phyloP scores from a whole-genome alignment of 1,140 invertebrate genomes.

The Geopemphigus sp. region DNA sequence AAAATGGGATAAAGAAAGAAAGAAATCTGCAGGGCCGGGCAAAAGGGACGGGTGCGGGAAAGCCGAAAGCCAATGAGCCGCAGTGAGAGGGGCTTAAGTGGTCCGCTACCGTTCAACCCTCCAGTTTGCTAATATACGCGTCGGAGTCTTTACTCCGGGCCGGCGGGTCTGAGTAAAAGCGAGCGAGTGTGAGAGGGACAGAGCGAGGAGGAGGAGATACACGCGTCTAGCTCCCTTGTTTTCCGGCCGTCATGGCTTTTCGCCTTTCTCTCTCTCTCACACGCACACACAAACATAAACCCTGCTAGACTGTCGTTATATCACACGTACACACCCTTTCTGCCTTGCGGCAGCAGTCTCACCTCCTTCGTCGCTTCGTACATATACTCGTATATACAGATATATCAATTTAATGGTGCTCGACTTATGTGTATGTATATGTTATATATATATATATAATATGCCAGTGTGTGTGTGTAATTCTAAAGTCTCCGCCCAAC shows the following conservation, averaged over 20 bases:
- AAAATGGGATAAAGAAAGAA: slow-evolving; percentile 38
- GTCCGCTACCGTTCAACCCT: slow-evolving; percentile 37
- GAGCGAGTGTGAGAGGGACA: too few relatives aligned
- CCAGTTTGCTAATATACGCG: slow-evolving; percentile 2
- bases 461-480: background rate
- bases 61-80: slow-evolving; percentile 48
- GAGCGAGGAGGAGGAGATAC: too few relatives aligned
- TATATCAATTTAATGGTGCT: slow-evolving; percentile 41
- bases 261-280: background rate
- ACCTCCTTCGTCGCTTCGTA: background rate
- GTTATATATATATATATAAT: background rate
- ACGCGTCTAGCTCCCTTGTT: slow-evolving; percentile 17
- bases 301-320: background rate
- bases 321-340: background rate
- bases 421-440: slow-evolving; percentile 4
- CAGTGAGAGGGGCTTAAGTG: slow-evolving; percentile 37
- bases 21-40: slow-evolving; percentile 22
- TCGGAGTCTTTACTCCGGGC: too few relatives aligned
- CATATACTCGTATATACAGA: background rate
- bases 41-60: background rate
- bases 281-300: background rate
- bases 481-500: slow-evolving; percentile 38
- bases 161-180: too few relatives aligned
- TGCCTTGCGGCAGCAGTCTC: background rate
- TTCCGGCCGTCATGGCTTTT: slow-evolving; percentile 26